These are phyloP conservation scores for Hypocryptadius cinnamomeus DNA, from an alignment of 2,113 vertebrate genomes.

Conservation along the genomic window DNA sequence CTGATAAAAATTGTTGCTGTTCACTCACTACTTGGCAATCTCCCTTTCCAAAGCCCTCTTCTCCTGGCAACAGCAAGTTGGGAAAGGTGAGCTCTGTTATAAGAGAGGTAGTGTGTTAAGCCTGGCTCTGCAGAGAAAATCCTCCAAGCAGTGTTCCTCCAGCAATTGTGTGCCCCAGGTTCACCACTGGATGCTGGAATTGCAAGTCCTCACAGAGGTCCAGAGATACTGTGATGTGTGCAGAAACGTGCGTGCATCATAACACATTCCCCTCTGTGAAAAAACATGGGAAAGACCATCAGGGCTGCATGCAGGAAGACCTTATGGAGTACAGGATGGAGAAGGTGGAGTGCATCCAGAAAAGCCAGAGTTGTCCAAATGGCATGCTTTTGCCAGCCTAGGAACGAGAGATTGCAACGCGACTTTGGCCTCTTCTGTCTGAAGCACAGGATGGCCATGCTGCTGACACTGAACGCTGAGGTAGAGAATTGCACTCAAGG, in stretches of 20 bases:
- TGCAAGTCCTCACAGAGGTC: background rate
- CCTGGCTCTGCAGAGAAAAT: background rate
- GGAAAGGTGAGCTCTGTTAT: background rate
- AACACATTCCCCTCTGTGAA: background rate
- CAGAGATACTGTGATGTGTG: background rate
- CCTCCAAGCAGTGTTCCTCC: background rate
- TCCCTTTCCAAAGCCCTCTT: background rate
- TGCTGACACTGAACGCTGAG: rapidly evolving
- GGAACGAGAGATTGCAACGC: background rate
- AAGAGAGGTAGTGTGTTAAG: background rate
- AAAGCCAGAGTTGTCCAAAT: background rate
- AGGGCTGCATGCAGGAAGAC: background rate
- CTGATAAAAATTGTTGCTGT: background rate
- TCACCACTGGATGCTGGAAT: background rate
- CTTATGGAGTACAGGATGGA: background rate
- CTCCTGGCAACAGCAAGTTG: background rate
- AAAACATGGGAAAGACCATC: background rate
- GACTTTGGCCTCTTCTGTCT: background rate
- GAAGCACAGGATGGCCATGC: rapidly evolving
- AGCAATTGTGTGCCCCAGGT: background rate
- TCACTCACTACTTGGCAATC: background rate
- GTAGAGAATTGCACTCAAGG: background rate
- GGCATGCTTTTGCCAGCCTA: background rate
- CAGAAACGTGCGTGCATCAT: rapidly evolving
- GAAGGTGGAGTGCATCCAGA: background rate